phyloP scores from a whole-genome alignment of 2,888 invertebrate genomes.

The Creontiades dilutus region DNA sequence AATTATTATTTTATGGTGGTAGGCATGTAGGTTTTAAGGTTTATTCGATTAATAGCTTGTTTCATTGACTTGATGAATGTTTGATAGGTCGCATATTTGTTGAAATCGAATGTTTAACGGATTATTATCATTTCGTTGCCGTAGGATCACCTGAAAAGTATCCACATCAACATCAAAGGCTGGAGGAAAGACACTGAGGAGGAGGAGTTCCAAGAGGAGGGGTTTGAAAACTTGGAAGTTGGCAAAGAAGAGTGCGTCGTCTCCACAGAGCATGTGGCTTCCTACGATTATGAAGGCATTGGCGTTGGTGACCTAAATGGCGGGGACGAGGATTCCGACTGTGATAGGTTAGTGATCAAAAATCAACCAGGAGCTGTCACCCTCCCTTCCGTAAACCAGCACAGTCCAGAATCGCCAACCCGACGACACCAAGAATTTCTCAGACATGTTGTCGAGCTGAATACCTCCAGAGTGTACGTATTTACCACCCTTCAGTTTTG shows the following conservation, averaged over 20 bases:
- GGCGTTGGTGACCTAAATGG: conserved; percentile 64
- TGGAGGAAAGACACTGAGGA: conserved; percentile 62
- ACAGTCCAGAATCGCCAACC: conserved; percentile 69
- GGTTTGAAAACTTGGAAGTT: conserved; percentile 66
- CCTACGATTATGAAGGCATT: conserved; percentile 66
- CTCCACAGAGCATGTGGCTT: conserved; percentile 62
- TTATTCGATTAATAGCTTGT: too few species aligned
- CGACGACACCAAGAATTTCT: conserved; percentile 71
- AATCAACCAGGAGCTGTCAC: conserved; percentile 63
- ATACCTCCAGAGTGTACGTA: conserved; percentile 73
- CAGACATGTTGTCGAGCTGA: conserved; percentile 72
- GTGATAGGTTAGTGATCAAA: conserved; percentile 71
- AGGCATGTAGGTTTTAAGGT: too few species aligned
- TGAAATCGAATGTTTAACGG: too few species aligned
- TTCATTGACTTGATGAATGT: too few species aligned
- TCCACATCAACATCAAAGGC: conserved; percentile 70
- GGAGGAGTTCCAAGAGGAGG: conserved; percentile 58
- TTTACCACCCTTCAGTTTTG: conserved; percentile 9
- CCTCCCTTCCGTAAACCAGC: conserved; percentile 58
- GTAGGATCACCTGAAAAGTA: conserved; percentile 69
- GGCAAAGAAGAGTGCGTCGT: conserved; percentile 71
- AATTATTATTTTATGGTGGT: too few species aligned
- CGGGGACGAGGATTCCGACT: conserved; percentile 70
- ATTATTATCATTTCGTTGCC: background rate
- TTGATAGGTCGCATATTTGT: too few species aligned